Base-by-base conservation (phyloP, 2,113 vertebrate genomes). In the Neofelis nebulosa region DNA sequence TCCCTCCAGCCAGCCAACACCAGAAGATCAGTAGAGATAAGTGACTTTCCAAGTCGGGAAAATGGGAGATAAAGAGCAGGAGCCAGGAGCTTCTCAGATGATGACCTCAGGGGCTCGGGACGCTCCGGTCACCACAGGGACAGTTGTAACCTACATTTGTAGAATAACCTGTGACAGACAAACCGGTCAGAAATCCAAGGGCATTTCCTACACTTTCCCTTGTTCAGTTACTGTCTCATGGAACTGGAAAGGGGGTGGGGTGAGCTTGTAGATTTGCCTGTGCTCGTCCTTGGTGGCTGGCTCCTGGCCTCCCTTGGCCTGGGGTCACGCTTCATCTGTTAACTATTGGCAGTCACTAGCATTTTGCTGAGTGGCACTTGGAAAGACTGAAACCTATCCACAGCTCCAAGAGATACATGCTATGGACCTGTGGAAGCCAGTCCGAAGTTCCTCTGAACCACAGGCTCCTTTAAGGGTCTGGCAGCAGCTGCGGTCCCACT, bases 1-100 rank as follows among this genome's bases (percentile, higher is more conserved):
- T 98, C 55, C 93, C 76, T 36, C 61, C 13, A 66, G 63, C 95
- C 76, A 82, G 71, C 95, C 87, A 85, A 21, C 88, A 79, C 84
- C 91, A 82, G 2, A 90, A 36, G 38, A 95, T 80, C 82, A 85
- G 29, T 73, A 16, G 0, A 96, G 92, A 94, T 76, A 92, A 95
- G 83, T 82, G 19, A 68, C 55, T 91, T 95, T 93, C 68, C 29
- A 65, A 84, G 80, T 63, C 19, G n/a, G 74, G 79, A 52, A 31
- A 52, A 18, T 7, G 25, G 31, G 19, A 8, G 14, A 21, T 63
- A 21, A 45, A 55, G 50, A 23, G 45, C 55, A 33, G 73, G 71
- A 52, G 27, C 57, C 13, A 25, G 6, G 65, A 89, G 52, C 19
- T 21, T 93, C 45, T 50, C 36, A 1, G 14, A 4, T 50, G n/a